Base-by-base conservation (phyloP, 2,797 vertebrate genomes). In the Neostethus bicornis region DNA sequence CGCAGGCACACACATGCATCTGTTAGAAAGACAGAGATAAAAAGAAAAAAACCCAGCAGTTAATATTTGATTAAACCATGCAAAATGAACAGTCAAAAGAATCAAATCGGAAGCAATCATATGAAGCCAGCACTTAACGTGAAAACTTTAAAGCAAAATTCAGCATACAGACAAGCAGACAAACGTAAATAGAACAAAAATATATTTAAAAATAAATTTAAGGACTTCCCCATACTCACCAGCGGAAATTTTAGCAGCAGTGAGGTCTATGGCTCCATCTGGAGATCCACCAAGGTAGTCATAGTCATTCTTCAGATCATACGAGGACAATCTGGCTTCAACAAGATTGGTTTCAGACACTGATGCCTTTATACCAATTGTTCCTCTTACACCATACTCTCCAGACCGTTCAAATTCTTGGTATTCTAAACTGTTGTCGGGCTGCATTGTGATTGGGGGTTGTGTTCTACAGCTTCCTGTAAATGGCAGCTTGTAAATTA, bases 401-500 rank as follows among this genome's bases (percentile, higher is more conserved):
- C 91, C 93, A 43, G 91, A 79, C 56, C 91, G 92, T 76, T 92
- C 92, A 76, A 95, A 94, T 38, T 94, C 94, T 82, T 90, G 92
- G 58, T 94, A 94, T 60, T 92, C 93, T 82, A 94, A 93, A 26
- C 90, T 92, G 76, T 94, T 94, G 77, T 98, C 96, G 13, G 95
- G 95, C 78, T 97, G 92, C n/a, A 88, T 91, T 41, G 92, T 91
- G 67, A 94, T 85, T 2, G 96, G 92, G 21, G 95, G 93, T 58
- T 93, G 93, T 75, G 93, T 91, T 67, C 94, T 93, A 73, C 97
- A 99, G 77, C 92, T 98, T 81, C 94, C 94, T 61, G 95, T 94
- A 81, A 99, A 99, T 26, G 97, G 97, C 48, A 99, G 85, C 75
- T 93, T 97, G 80, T 98, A 99, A 81, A 99, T 96, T 54, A 99